A percentile compares a stretch with the other conserved stretches of the same genome.
These are phyloP conservation scores for Thaleichthys pacificus DNA, from an alignment of 2,797 vertebrate genomes.

Conservation along the genomic window DNA sequence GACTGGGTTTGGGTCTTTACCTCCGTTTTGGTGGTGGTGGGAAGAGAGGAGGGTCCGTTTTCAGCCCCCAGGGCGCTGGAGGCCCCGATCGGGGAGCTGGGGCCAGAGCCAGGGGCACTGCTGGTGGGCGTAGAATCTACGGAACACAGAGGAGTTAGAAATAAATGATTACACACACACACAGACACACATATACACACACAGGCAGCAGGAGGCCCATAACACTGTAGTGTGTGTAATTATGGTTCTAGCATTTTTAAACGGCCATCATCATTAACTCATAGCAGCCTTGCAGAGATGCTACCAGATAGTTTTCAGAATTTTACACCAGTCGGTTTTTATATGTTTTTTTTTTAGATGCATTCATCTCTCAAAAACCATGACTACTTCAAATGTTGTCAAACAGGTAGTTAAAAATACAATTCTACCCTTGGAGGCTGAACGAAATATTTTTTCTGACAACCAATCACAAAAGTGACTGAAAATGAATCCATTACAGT, in stretches of 20 bases:
- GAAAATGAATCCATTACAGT: not conserved
- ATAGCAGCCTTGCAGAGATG: conserved; percentile 23
- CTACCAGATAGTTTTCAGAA: conserved; percentile 3
- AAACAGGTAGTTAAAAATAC: not conserved
- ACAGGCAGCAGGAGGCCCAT: conserved; percentile 29
- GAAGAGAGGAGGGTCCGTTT: conserved; percentile 86
- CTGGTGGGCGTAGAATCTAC: conserved; percentile 91
- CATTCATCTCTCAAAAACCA: not conserved
- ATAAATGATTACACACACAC: not conserved
- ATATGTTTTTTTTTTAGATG: no score
- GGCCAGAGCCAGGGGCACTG: conserved; percentile 92
- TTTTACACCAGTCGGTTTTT: not conserved
- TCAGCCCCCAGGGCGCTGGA: conserved; percentile 86
- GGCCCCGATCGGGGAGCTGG: conserved; percentile 94
- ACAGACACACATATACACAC: not conserved
- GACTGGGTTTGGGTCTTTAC: conserved; percentile 67
- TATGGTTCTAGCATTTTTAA: conserved; percentile 38
- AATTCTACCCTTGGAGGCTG: no score
- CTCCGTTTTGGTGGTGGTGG: conserved; percentile 88
- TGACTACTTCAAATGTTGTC: no score
- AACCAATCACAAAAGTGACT: not conserved
- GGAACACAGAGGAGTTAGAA: conserved; percentile 53
- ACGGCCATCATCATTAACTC: conserved; percentile 19
- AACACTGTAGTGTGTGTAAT: conserved; percentile 31
- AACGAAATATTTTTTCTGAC: not conserved